Percentiles rank a stretch among this genome's conserved stretches.
phyloP scores from a whole-genome alignment of 2,888 invertebrate species.

The Noctua comes region DNA sequence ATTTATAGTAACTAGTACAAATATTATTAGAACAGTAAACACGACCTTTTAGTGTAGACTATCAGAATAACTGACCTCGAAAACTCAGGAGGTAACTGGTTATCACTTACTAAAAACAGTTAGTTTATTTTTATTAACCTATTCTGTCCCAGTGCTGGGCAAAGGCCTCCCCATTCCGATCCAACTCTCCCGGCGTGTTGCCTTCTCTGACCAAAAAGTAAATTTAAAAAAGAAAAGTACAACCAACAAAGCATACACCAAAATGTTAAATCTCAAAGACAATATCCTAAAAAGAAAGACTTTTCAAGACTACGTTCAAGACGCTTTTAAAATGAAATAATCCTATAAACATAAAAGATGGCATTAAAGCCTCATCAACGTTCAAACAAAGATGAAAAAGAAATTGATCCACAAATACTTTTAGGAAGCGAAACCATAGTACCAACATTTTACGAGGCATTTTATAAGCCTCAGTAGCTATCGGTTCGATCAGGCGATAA shows the following conservation, averaged over 20 bases:
- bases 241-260: no score
- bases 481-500: conserved; percentile 33
- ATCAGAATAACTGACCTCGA: background rate
- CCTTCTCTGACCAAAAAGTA: background rate
- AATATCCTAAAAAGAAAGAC: background rate
- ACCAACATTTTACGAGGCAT: conserved; percentile 48
- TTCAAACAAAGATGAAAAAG: conserved; percentile 48
- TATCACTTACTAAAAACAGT: background rate
- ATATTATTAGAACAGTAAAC: background rate
- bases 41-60: no score
- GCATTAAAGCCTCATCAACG: conserved; percentile 44
- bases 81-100: background rate
- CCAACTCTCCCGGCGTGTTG: background rate
- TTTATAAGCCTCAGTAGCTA: conserved; percentile 26
- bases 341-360: conserved; percentile 29
- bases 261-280: background rate
- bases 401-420: conserved; percentile 51
- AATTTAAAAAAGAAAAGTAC: background rate
- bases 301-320: background rate
- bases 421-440: conserved; percentile 42
- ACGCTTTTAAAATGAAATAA: conserved; percentile 21
- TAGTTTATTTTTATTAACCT: background rate
- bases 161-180: background rate
- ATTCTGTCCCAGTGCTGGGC: background rate
- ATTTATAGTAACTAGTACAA: background rate